Evolutionary conservation across 2,113 vertebrate genomes (phyloP), one percentile per base, ranked within the genome.

Genomic region (Sprattus sprattus): DNA sequence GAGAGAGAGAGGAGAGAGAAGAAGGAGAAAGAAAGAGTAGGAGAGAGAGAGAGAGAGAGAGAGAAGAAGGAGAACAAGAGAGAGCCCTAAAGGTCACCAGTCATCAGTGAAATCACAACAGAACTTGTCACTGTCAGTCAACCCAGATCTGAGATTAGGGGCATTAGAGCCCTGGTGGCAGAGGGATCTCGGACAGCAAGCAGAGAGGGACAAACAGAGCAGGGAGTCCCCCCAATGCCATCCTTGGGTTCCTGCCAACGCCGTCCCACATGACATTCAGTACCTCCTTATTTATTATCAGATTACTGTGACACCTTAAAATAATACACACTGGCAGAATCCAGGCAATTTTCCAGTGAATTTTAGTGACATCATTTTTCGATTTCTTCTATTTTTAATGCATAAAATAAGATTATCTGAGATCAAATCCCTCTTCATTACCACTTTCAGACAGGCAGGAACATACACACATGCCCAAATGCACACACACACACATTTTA

Each of bases 11-110:
- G 57, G 50, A 6, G 32, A 71, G 25, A 71, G 64, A 71, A 11
- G 32, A 3, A 78, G 28, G 60, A n/a, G 60, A 49, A 11, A 71
- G 25, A 75, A 28, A 75, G 20, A 47, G 32, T 3, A 10, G 22
- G 47, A 20, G 84, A 75, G 47, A 54, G 25, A 45, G 81, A 52
- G 20, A 57, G 45, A 45, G 54, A 25, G 50, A 6, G 32, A 71
- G 25, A 71, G 64, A 71, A 78, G 28, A 22, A 4, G 0, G 54
- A 45, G 64, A 10, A n/a, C n/a, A 8, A 28, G 20, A 13, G n/a
- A 47, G 28, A 15, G 85, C 85, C 86, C 82, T 89, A 87, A 87
- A 89, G 83, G 87, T 88, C 86, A 89, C 81, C 85, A 87, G 86
- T 88, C 83, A 83, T 83, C 85, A 87, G 87, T 85, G 44, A 81